Conservation (phyloP, 2,797 vertebrate species). For the Dicrostonyx torquatus region DNA sequence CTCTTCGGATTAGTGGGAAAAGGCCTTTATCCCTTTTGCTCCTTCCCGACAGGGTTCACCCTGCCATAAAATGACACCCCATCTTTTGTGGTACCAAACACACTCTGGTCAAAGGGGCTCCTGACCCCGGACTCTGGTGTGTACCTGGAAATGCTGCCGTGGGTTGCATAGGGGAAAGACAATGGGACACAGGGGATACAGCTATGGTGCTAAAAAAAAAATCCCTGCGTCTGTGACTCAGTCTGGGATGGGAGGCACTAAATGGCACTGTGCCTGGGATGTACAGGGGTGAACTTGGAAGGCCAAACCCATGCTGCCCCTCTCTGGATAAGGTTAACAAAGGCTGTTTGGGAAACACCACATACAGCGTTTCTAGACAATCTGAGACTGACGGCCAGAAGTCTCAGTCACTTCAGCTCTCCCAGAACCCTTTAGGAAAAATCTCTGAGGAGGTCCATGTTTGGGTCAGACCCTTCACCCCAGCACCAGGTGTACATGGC, state of each 20-base stretch:
- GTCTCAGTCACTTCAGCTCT: neutral
- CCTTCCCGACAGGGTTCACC: neutral
- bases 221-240: neutral
- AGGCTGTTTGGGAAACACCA: slow-evolving; percentile 15
- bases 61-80: neutral
- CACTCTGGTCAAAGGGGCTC: neutral
- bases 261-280: neutral
- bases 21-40: neutral
- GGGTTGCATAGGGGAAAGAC: neutral
- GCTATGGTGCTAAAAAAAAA: neutral
- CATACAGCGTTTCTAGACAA: neutral
- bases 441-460: neutral
- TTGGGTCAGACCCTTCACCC: neutral
- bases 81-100: rapidly evolving
- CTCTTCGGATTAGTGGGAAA: neutral
- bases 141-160: neutral
- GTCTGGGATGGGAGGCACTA: neutral
- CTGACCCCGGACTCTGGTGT: rapidly evolving
- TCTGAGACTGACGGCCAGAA: neutral
- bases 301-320: neutral
- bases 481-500: neutral
- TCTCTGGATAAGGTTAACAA: neutral
- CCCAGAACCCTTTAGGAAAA: neutral
- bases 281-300: neutral
- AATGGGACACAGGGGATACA: neutral